phyloP scores from a whole-genome alignment of 2,113 vertebrate species.

The Taurulus bubalis region DNA sequence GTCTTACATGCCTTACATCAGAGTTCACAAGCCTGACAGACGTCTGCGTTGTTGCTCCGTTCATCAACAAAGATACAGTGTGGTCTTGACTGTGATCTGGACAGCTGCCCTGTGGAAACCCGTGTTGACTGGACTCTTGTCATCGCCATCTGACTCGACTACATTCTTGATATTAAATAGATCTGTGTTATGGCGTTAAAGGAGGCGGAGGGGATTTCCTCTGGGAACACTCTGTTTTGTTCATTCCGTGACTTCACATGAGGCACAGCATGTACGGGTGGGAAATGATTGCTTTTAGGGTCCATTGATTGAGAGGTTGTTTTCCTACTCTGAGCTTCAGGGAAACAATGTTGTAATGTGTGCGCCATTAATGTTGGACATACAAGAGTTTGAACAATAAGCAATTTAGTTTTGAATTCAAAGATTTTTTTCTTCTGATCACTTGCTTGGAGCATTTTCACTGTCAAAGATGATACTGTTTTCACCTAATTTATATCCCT shows the following conservation, averaged over 20 bases:
- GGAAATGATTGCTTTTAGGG: neutral
- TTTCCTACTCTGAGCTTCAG: neutral
- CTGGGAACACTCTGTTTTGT: constrained; percentile 50
- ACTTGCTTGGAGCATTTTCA: neutral
- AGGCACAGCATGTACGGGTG: constrained; percentile 22
- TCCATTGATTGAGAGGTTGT: neutral
- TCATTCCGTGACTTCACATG: constrained; percentile 23
- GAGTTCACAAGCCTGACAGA: constrained; percentile 21
- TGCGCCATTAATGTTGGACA: neutral
- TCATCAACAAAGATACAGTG: constrained; percentile 52
- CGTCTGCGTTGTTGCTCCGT: constrained; percentile 18
- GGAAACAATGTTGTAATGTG: neutral
- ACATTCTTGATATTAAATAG: constrained; percentile 36
- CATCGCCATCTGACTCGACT: constrained; percentile 21
- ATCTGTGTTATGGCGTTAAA: constrained; percentile 11
- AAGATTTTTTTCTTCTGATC: neutral
- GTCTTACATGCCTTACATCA: constrained; percentile 1
- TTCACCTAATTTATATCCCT: neutral
- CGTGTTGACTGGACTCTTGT: constrained; percentile 9
- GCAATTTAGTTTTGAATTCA: neutral
- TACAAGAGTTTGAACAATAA: neutral
- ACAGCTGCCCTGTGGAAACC: constrained; percentile 37
- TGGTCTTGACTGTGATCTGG: constrained; percentile 32
- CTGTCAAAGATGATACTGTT: neutral
- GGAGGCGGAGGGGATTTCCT: constrained; percentile 37